Evolutionary conservation across 2,888 invertebrate genomes (phyloP), one percentile per base, ranked within the genome.

Genomic region (Chirona hameri): DNA sequence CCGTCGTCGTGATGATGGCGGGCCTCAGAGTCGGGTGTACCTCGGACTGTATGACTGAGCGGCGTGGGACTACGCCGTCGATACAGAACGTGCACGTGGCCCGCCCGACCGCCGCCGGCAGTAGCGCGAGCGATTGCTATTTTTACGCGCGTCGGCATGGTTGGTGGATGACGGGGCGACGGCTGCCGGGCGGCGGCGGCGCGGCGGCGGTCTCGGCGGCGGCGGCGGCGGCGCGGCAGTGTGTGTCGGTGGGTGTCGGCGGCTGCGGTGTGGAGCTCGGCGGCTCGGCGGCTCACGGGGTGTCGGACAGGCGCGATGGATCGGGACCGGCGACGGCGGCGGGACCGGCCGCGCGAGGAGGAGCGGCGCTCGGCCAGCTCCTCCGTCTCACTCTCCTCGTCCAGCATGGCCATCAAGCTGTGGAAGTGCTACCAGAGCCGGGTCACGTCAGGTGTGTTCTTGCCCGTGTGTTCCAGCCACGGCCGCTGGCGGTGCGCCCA

Each of bases 391-490:
- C 76, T 46, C 46, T 24, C 39, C 46, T 76, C 76, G 10, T 76
- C 76, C 39, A 46, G 46, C 12, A 76, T 76, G 76, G 76, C 76
- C 46, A 76, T 76, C 76, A 76, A 76, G 76, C 76, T 76, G 76
- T 76, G 76, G 76, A 76, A 76, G 76, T 76, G 76, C 76, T 76
- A 76, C 76, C 76, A 76, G 76, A 76, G 76, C 46, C 39, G 76
- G 18, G 76, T 76, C 21, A 39, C 76, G 24, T 76, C 76, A 76
- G 76, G 76, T 76, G 76, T 7, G 76, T 76, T 29, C n/a, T 52
- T 12, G 15, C 7, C 52, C 39, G 39, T 39, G 39, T 39, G 39
- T 39, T 39, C 39, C 7, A 39, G 39, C 39, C 39, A 39, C 39
- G 39, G 39, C 39, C 39, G 39, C 39, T n/a, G 7, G 39, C 39